phyloP scores from a whole-genome alignment of 2,888 invertebrate species.

The Linyphia triangularis region DNA sequence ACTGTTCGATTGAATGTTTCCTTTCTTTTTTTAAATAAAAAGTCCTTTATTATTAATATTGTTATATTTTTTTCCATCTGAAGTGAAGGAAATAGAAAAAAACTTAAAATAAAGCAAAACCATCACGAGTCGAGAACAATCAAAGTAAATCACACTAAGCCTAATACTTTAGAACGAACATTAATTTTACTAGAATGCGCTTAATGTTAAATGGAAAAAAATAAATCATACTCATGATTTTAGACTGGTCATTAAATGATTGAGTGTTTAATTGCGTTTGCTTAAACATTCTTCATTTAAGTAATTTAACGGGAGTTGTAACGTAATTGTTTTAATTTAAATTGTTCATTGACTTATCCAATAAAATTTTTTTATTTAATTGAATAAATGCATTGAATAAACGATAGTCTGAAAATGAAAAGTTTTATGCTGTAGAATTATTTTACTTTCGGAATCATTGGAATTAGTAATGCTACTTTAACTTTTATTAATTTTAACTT shows the following conservation, averaged over 20 bases:
- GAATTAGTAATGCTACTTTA: too few species aligned
- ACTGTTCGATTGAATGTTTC: slow-evolving; percentile 22
- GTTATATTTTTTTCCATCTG: neutral
- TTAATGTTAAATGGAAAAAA: neutral
- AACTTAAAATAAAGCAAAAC: neutral
- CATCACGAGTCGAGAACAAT: neutral
- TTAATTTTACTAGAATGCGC: neutral
- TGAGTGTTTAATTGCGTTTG: neutral
- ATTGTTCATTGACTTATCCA: neutral
- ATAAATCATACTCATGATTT: neutral
- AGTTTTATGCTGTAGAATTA: too few species aligned
- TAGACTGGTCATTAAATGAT: too few species aligned
- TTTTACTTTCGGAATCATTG: too few species aligned
- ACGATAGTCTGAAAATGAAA: too few species aligned
- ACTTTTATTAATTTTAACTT: too few species aligned
- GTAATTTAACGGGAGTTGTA: neutral
- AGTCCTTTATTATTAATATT: neutral
- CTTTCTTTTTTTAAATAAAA: slow-evolving; percentile 14
- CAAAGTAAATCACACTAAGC: neutral
- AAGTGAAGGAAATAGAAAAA: neutral
- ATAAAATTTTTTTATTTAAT: neutral
- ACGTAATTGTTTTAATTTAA: neutral
- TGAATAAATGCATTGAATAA: neutral
- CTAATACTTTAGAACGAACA: neutral
- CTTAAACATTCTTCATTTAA: neutral